Evolutionary conservation across 1,140 invertebrate genomes (phyloP).

Genomic region (Drosophila jambulina): DNA sequence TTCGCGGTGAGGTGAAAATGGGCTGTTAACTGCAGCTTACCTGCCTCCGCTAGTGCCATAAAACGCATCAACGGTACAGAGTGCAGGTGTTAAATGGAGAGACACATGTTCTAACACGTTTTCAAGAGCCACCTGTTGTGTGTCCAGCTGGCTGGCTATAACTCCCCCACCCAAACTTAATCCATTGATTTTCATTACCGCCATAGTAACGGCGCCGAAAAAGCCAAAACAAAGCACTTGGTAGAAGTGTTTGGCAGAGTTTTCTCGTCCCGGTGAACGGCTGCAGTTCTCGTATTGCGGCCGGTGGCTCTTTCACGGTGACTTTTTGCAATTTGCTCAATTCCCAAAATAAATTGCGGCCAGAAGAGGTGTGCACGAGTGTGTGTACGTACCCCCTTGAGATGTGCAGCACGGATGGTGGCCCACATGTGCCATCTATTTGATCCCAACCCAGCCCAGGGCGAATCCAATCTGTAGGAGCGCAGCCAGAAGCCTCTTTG

Average conservation of each 20-base stretch:
- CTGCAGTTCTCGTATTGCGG: constrained; percentile 36
- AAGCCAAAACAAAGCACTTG: constrained; percentile 48
- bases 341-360: constrained; percentile 75
- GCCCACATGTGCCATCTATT: constrained; percentile 25
- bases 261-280: constrained; percentile 15
- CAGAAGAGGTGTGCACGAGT: constrained; percentile 55
- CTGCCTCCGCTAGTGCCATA: constrained; percentile 21
- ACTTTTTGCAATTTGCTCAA: constrained; percentile 63
- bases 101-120: constrained; percentile 13
- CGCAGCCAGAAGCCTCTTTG: constrained; percentile 39
- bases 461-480: constrained; percentile 27
- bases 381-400: constrained; percentile 6
- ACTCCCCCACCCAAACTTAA: not conserved
- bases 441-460: constrained; percentile 3
- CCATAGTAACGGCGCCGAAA: constrained; percentile 41
- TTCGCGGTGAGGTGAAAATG: constrained; percentile 25
- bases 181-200: constrained; percentile 55
- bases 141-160: constrained; percentile 10
- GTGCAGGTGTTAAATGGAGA: constrained; percentile 21
- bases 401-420: constrained; percentile 16
- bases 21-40: constrained; percentile 40
- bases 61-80: constrained; percentile 14
- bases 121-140: constrained; percentile 46
- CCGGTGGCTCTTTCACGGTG: constrained; percentile 25
- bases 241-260: constrained; percentile 22